A percentile compares a stretch with the other conserved stretches of the same genome.
Conservation (phyloP, 2,888 invertebrate species). For the Drosophila neutralis region DNA sequence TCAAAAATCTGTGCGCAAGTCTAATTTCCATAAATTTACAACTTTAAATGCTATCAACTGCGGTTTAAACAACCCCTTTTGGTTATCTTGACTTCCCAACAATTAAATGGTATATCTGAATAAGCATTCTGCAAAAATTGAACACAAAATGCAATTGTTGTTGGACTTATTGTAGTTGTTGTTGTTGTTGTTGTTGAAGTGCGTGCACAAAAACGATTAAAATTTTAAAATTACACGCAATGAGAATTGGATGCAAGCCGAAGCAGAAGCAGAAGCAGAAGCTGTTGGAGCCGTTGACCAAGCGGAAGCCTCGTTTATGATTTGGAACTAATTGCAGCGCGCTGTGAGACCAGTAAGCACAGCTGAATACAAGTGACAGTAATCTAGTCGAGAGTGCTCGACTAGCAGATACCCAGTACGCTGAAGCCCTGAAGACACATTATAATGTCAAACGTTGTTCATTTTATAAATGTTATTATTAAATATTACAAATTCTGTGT, state of each 20-base stretch:
- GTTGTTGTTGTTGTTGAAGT: slow-evolving; percentile 29
- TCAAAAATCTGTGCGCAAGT: slow-evolving; percentile 9
- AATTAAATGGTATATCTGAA: slow-evolving; percentile 5
- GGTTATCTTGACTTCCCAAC: background rate
- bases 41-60: slow-evolving; percentile 23
- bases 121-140: slow-evolving; percentile 43
- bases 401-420: background rate
- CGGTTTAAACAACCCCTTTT: background rate
- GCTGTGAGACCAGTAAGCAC: slow-evolving; percentile 63
- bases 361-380: slow-evolving; percentile 22
- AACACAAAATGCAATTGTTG: slow-evolving; percentile 47
- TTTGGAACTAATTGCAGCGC: slow-evolving; percentile 77
- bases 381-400: background rate
- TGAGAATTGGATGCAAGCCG: slow-evolving; percentile 2
- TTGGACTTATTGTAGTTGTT: background rate
- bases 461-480: background rate
- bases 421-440: background rate
- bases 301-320: slow-evolving; percentile 73
- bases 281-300: slow-evolving; percentile 46
- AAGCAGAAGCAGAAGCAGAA: background rate
- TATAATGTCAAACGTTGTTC: too few relatives aligned
- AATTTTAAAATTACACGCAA: slow-evolving; percentile 76
- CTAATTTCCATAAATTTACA: slow-evolving; percentile 11
- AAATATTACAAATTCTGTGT: background rate
- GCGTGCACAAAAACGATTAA: slow-evolving; percentile 74